Conservation (phyloP, 2,113 vertebrate species). For the Rattus norvegicus region GRCr8 NC_086021.1:97305001-97305500, state of each 20-base stretch:
- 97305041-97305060: not conserved
- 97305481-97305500: not conserved
- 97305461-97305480: slow-evolving; percentile 29
- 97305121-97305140: not conserved
- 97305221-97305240: not conserved
- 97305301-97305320: not conserved
- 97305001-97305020: slow-evolving; percentile 45
- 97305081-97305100: not conserved
- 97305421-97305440: slow-evolving; percentile 29
- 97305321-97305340: not conserved
- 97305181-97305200: slow-evolving; percentile 28
- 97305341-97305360: not conserved
- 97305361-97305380: not conserved
- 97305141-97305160: not conserved
- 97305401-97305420: not conserved
- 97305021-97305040: slow-evolving; percentile 37
- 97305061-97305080: not conserved
- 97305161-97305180: not conserved
- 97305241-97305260: slow-evolving; percentile 24
- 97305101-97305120: not conserved
- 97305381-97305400: not conserved
- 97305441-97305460: slow-evolving; percentile 58
- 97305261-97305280: not conserved
- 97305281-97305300: not conserved
- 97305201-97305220: not conserved